Evolutionary conservation across 2,113 vertebrate species (phyloP), one percentile per base, ranked within the genome.

Genomic region (Mohoua ochrocephala): DNA sequence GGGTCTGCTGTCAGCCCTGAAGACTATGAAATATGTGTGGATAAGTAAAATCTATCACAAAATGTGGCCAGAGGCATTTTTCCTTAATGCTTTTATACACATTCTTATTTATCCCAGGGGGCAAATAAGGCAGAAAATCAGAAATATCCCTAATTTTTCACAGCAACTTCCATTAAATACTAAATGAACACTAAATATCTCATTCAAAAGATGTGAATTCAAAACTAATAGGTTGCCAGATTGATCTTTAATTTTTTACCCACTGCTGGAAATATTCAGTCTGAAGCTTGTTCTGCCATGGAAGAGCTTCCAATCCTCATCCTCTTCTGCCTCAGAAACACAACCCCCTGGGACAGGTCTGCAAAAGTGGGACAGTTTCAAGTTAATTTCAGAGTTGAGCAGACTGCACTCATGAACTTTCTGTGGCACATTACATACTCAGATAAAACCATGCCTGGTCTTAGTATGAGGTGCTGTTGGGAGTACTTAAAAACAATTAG

Each of bases 401-500:
- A 54, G 35, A 19, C 7, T 31, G 9, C 13, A 45, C 5, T 63
- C 3, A 2, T 23, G 44, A 71, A 33, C 18, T 52, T 86, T 31
- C 41, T 42, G 15, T 7, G 13, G 8, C 30, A 77, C 24, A 7
- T 71, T 57, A 9, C 9, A 6, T 4, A 3, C 20, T 50, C 19
- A 19, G 35, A 26, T 42, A 64, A 56, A 42, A 20, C 2, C 3
- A 2, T 28, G 7, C 9, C 6, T 5, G 1, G 2, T 5, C 44
- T 67, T 35, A 37, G 28, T 10, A 1, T 0, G 53, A 70, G 17
- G 10, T 45, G 16, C 26, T 63, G 7, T 8, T 89, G 24, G 13
- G 11, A 13, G 17, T 37, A 3, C 13, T 49, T 31, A 63, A 42
- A 87, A 87, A 67, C 26, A 37, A 33, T 12, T 61, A 59, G 10